Conservation (phyloP, 1,140 invertebrate species). For the Sitodiplosis mosellana region DNA sequence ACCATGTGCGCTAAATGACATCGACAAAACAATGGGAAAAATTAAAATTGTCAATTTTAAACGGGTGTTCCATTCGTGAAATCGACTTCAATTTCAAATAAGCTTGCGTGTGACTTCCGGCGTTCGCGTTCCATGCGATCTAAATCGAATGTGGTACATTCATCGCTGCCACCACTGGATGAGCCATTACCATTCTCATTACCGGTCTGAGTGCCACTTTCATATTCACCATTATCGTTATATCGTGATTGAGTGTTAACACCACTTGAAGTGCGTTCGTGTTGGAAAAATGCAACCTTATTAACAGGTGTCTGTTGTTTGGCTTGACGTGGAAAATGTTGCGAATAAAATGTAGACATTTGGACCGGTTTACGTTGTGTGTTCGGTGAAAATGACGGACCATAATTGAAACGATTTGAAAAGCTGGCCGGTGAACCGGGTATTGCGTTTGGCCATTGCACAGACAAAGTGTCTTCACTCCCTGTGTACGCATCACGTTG, state of each 20-base stretch:
- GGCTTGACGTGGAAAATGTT: not conserved
- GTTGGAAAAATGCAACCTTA: too few relatives aligned
- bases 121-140: slow-evolving; percentile 21
- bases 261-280: too few relatives aligned
- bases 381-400: too few relatives aligned
- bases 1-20: too few relatives aligned
- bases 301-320: slow-evolving; percentile 3
- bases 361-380: too few relatives aligned
- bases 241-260: too few relatives aligned
- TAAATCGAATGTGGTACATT: slow-evolving; percentile 17
- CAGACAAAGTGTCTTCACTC: not conserved
- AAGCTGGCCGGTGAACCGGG: slow-evolving; percentile 20
- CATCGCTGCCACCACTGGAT: not conserved
- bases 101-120: slow-evolving; percentile 20
- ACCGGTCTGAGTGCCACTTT: too few relatives aligned
- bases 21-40: not conserved
- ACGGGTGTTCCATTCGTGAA: slow-evolving; percentile 1
- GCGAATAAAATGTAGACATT: too few relatives aligned
- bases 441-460: slow-evolving; percentile 21
- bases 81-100: slow-evolving; percentile 10
- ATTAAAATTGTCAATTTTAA: not conserved
- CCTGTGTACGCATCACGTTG: not conserved
- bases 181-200: not conserved
- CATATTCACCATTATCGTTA: too few relatives aligned
- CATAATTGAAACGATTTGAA: not conserved